Percentiles rank a stretch among this genome's conserved stretches.
Conservation (phyloP, 1,140 invertebrate genomes). For the Aricia agestis region DNA sequence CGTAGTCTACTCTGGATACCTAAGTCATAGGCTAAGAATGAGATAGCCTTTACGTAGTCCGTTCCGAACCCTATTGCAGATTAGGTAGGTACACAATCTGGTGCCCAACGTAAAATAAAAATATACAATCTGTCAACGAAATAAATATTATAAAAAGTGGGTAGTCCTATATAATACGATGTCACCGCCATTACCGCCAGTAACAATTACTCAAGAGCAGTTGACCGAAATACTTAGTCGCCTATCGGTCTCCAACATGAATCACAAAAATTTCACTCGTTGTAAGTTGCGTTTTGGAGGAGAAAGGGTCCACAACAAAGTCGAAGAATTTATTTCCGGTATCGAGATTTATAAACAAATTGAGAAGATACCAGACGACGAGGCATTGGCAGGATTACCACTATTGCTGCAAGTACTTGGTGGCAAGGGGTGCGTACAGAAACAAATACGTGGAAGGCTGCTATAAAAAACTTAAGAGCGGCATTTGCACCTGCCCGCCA, state of each 20-base stretch:
- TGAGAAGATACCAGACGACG: constrained; percentile 12
- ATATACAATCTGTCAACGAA: no score
- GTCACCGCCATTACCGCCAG: no score
- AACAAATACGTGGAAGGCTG: neutral
- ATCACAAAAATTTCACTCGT: constrained; percentile 4
- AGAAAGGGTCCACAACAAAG: constrained; percentile 12
- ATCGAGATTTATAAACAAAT: constrained; percentile 12
- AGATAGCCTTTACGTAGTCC: no score
- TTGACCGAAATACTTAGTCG: no score
- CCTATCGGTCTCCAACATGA: no score
- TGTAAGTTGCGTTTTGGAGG: constrained; percentile 7
- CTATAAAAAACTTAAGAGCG: neutral
- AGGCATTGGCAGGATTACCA: neutral
- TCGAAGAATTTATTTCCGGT: constrained; percentile 14
- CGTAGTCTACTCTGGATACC: no score
- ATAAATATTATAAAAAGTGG: no score
- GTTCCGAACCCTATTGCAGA: no score
- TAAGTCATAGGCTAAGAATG: neutral
- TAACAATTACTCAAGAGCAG: no score
- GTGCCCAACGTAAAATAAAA: no score
- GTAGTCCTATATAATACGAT: no score
- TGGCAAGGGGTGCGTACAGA: neutral
- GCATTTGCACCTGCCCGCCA: neutral
- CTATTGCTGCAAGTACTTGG: neutral
- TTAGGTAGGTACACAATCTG: no score